phyloP scores from a whole-genome alignment of 1,140 invertebrate species.

The Epicauta chinensis region DNA sequence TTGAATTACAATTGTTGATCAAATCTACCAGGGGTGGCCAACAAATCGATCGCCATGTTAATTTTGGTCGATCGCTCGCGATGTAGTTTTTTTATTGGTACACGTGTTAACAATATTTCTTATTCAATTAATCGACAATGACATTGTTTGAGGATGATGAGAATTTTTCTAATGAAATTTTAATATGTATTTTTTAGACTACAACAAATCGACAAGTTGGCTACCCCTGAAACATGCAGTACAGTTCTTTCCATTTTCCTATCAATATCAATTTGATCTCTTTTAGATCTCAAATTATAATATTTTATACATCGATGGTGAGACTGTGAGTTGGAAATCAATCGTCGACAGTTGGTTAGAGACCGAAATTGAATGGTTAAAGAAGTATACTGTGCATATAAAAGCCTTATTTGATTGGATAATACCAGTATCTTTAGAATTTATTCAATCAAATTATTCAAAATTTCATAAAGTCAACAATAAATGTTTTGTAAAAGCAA shows the following conservation, averaged over 20 bases:
- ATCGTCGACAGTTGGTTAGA: slow-evolving; percentile 72
- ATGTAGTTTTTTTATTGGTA: too few species aligned
- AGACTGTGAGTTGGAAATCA: slow-evolving; percentile 58
- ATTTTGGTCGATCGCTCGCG: too few species aligned
- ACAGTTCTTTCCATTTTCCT: not conserved
- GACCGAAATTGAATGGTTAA: slow-evolving; percentile 54
- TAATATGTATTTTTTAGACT: too few species aligned
- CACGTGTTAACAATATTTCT: too few species aligned
- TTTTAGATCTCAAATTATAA: slow-evolving; percentile 66
- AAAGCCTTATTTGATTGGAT: slow-evolving; percentile 68
- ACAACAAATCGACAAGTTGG: too few species aligned
- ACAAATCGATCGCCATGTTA: too few species aligned
- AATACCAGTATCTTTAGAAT: slow-evolving; percentile 59
- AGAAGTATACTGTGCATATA: slow-evolving; percentile 55
- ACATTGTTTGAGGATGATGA: too few species aligned
- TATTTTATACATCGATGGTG: slow-evolving; percentile 85
- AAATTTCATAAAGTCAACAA: slow-evolving; percentile 64
- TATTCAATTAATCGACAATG: too few species aligned
- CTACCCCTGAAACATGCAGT: too few species aligned
- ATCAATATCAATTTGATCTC: not conserved
- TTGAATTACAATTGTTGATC: too few species aligned
- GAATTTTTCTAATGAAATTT: too few species aligned
- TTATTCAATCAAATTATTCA: slow-evolving; percentile 56
- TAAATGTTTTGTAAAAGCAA: slow-evolving; percentile 64
- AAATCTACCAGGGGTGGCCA: too few species aligned